These are phyloP conservation scores for Ormia ochracea DNA, from an alignment of 2,888 invertebrate species.

Conservation along the genomic window DNA sequence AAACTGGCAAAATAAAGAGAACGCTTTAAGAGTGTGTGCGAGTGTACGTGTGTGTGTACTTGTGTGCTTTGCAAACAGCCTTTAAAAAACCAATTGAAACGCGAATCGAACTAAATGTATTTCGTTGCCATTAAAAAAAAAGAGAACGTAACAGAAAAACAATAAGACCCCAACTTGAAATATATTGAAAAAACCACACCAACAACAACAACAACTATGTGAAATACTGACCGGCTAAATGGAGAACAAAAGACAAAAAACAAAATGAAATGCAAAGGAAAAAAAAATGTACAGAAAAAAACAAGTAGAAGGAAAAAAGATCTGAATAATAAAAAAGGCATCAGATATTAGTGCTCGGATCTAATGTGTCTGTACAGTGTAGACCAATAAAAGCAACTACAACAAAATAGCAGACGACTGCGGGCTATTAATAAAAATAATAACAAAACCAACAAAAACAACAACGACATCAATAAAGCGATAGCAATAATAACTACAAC, in stretches of 20 bases:
- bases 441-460: constrained; percentile 2
- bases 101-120: constrained; percentile 19
- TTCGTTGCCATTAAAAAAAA: constrained; percentile 3
- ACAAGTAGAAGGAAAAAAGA: background rate
- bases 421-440: constrained; percentile 54
- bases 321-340: background rate
- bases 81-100: constrained; percentile 19
- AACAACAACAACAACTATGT: constrained; percentile 5
- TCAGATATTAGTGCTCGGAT: constrained; percentile 19
- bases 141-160: constrained; percentile 17
- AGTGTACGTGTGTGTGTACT: background rate
- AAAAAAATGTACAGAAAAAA: constrained; percentile 7
- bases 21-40: no score
- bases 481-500: constrained; percentile 3
- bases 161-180: constrained; percentile 51
- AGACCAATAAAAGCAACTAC: constrained; percentile 2
- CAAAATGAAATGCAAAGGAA: constrained; percentile 1
- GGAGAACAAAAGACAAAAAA: constrained; percentile 19
- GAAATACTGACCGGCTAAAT: constrained; percentile 57
- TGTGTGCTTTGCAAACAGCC: background rate
- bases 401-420: constrained; percentile 44
- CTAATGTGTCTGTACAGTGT: constrained; percentile 22
- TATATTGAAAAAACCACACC: constrained; percentile 19
- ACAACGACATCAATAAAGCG: constrained; percentile 21
- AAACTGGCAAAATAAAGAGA: background rate